A percentile compares a stretch with the other conserved stretches of the same genome.
Conservation (phyloP, 2,888 invertebrate genomes). For the Parnassius glacialis region DNA sequence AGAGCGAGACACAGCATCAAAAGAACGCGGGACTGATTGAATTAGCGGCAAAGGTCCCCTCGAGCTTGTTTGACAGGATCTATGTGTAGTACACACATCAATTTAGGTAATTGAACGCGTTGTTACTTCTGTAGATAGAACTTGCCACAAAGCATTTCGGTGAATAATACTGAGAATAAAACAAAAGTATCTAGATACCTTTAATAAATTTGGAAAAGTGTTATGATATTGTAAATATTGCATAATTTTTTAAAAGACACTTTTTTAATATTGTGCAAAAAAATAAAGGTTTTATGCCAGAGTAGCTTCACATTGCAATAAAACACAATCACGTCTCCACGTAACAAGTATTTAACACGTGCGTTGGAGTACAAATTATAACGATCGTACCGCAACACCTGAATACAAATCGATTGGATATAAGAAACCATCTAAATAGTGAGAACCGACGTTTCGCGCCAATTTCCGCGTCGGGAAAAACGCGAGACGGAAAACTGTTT, state of each 20-base stretch:
- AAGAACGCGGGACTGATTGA: constrained; percentile 54
- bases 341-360: constrained; percentile 32
- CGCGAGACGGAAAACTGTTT: constrained; percentile 47
- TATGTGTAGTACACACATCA: constrained; percentile 72
- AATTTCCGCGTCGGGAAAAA: constrained; percentile 62
- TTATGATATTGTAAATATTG: no score
- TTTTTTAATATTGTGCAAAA: neutral
- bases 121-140: constrained; percentile 30
- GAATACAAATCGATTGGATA: constrained; percentile 40
- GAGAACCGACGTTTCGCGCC: constrained; percentile 40
- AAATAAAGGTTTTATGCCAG: neutral
- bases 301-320: neutral
- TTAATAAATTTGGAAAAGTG: neutral
- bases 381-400: constrained; percentile 31
- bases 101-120: constrained; percentile 68
- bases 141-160: neutral
- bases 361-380: constrained; percentile 34
- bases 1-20: constrained; percentile 23
- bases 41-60: constrained; percentile 64
- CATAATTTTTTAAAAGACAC: no score
- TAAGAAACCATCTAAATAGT: constrained; percentile 42
- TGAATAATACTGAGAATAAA: neutral
- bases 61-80: constrained; percentile 56
- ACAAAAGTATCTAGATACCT: no score
- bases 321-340: constrained; percentile 30